Evolutionary conservation across 2,888 invertebrate species (phyloP), one percentile per base, ranked within the genome.

Genomic region (Eristalis pertinax): DNA sequence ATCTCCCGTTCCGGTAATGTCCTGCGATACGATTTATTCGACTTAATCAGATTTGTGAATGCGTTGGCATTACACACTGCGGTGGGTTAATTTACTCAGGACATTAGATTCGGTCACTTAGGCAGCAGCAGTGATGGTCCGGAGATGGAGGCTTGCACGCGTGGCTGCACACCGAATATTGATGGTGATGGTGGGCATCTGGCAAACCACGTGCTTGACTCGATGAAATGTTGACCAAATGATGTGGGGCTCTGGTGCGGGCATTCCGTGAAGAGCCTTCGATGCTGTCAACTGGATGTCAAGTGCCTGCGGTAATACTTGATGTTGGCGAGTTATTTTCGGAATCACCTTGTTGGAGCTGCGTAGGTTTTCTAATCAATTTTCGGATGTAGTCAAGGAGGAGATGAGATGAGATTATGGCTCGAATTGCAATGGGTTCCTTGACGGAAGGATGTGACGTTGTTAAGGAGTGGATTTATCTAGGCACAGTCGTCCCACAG

Each of bases 61-160:
- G 26, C 62, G 43, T 74, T 56, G 74, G 63, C 74, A 65, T 64
- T 73, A 41, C 63, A 43, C 43, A 63, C 38, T 50, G 63, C 69
- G 69, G 50, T 74, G 68, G 11, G 35, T 70, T 76, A 77, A 85
- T 81, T 85, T 76, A 81, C 32, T 77, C 35, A 64, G 63, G 50
- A 68, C 63, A 81, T 85, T 85, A 81, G 68, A 38, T 85, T 69
- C 73, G 73, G 73, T 69, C 73, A 85, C 77, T 82, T 85, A 56
- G 68, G 69, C 77, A 79, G 32, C 32, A 1, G 24, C 41, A n/a
- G n/a, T n/a, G 41, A 0, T n/a, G 50, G 4, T 4, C 26, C n/a
- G 63, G 41, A 35, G 38, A 3, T 13, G 22, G 50, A 5, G 41
- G 60, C 24, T 35, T 11, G 15, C 15, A 4, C n/a, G 70, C n/a